phyloP scores from a whole-genome alignment of 2,797 vertebrate species.

The Neoniphon sammara region DNA sequence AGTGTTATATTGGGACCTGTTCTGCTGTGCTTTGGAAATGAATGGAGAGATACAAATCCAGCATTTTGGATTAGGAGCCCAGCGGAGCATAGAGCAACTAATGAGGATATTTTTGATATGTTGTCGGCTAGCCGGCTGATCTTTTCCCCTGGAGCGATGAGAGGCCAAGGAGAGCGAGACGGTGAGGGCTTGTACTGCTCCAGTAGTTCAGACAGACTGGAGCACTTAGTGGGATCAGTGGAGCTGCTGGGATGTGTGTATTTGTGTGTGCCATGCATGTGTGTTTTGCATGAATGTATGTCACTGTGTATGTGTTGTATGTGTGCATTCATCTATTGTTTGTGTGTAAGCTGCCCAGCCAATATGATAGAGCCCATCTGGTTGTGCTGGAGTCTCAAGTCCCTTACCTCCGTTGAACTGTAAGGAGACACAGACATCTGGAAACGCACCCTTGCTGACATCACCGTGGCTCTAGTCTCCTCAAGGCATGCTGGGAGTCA shows the following conservation, averaged over 20 bases:
- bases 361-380: slow-evolving; percentile 38
- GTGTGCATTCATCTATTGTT: neutral
- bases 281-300: slow-evolving; percentile 15
- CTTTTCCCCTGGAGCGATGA: neutral
- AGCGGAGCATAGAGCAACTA: no score
- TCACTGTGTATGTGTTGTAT: slow-evolving; percentile 29
- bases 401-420: slow-evolving; percentile 25
- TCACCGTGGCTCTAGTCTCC: neutral
- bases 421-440: slow-evolving; percentile 60
- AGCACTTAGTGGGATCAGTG: slow-evolving; percentile 52
- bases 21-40: no score
- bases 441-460: slow-evolving; percentile 34
- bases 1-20: no score
- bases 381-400: slow-evolving; percentile 10
- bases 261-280: slow-evolving; percentile 10
- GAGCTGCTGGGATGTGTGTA: slow-evolving; percentile 2
- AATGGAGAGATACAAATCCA: no score
- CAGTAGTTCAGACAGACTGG: slow-evolving; percentile 28
- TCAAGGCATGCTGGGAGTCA: slow-evolving; percentile 7
- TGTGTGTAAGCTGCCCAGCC: slow-evolving; percentile 13
- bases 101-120: no score
- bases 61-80: no score
- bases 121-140: neutral
- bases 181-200: neutral
- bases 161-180: neutral